phyloP scores from a whole-genome alignment of 2,888 invertebrate genomes.

The Phorcus lineatus region DNA sequence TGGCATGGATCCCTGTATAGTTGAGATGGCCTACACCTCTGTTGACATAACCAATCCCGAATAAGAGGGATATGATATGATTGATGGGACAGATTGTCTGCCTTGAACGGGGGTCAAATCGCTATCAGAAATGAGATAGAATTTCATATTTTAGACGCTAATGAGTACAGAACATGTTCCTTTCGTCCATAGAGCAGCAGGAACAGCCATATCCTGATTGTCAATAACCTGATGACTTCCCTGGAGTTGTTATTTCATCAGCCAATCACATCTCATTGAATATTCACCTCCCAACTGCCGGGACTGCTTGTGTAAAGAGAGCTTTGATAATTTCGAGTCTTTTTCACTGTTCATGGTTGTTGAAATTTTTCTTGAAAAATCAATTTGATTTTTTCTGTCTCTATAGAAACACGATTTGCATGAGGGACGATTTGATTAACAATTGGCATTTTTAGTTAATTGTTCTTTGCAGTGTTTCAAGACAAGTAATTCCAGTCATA shows the following conservation, averaged over 20 bases:
- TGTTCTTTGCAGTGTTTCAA: no score
- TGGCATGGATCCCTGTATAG: no score
- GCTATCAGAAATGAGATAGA: not conserved
- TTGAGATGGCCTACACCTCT: no score
- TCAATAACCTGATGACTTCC: not conserved
- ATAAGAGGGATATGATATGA: not conserved
- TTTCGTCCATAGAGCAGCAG: no score
- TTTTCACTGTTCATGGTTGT: not conserved
- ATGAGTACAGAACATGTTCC: not conserved
- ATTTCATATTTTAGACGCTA: not conserved
- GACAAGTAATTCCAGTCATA: no score
- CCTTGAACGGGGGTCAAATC: not conserved
- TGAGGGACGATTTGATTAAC: not conserved
- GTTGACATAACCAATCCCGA: no score
- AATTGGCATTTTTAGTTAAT: no score
- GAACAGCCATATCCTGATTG: not conserved
- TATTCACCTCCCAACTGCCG: not conserved
- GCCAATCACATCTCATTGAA: not conserved
- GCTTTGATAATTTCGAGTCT: not conserved
- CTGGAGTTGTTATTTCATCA: not conserved
- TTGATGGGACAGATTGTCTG: not conserved
- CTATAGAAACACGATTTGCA: not conserved
- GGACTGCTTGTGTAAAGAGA: not conserved
- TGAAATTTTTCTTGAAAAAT: not conserved
- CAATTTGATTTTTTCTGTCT: not conserved